A percentile compares a stretch with the other conserved stretches of the same genome.
Conservation (phyloP, 2,113 vertebrate species). For the Ginglymostoma cirratum region DNA sequence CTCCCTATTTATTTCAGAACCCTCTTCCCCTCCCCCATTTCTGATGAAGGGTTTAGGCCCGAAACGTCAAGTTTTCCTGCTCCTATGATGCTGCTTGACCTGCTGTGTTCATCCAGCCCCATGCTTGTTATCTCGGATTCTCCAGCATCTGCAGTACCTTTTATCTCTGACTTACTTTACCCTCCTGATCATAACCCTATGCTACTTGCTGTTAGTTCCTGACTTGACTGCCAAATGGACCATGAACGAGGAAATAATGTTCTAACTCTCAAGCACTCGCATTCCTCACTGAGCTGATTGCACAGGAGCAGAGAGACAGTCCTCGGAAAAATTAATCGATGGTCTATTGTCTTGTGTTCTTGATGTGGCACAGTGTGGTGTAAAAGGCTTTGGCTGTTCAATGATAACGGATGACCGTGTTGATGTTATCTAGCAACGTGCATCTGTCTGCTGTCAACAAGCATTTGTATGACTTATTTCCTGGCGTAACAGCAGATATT, state of each 20-base stretch:
- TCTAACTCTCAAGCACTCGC: background rate
- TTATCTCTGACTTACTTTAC: no score
- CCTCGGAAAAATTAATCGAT: background rate
- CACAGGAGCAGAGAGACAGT: background rate
- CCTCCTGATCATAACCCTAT: background rate
- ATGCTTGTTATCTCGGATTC: no score
- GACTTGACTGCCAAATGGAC: background rate
- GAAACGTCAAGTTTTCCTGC: no score
- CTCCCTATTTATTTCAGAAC: no score
- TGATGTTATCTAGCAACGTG: background rate
- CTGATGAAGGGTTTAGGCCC: no score
- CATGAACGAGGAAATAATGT: background rate
- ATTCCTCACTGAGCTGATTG: background rate
- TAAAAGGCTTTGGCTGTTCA: conserved; percentile 8
- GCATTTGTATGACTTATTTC: background rate
- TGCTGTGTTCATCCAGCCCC: no score
- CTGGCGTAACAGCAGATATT: background rate
- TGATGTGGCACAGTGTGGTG: background rate
- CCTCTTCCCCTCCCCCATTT: no score
- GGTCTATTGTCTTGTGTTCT: background rate
- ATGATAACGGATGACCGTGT: background rate
- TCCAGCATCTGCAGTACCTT: no score
- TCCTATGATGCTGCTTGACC: no score
- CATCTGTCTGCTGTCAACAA: background rate
- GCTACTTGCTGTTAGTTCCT: background rate